Evolutionary conservation across 1,140 invertebrate genomes (phyloP), one percentile per base, ranked within the genome.

Genomic region (Lordiphosa collinella): DNA sequence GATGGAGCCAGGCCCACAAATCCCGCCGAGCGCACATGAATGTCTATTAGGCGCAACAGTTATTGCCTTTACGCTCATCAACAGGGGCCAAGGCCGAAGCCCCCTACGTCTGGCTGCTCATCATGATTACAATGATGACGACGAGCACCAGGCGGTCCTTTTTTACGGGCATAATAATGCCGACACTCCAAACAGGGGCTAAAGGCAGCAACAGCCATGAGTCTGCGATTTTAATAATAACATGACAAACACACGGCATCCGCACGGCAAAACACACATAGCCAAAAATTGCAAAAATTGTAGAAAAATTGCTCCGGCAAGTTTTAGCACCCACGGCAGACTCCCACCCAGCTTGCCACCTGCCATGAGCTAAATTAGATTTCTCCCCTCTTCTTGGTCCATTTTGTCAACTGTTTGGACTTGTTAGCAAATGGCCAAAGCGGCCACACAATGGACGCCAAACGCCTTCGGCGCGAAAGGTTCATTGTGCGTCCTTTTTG

Each of bases 11-110:
- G 25, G n/a, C 29, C 29, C 9, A 22, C 18, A 67, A 67, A 47
- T 68, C 65, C 49, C 48, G 49, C 37, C 38, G 29, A 11, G 29
- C 41, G 25, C 25, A 29, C 25, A 50, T 43, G 62, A 64, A 58
- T 58, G 60, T 82, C 75, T 80, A 80, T 75, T 75, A 82, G 66
- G 52, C 66, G 76, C 76, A 80, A 82, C 76, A 80, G n/a, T n/a
- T n/a, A 80, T 82, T 80, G 76, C 76, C 59, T 62, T 69, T 57
- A 53, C 41, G 18, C 18, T 18, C 18, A 18, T 18, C 18, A 18
- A 29, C 41, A 25, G 22, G 22, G 70, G 70, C 68, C 72, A 76
- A 76, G 61, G 66, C 54, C 38, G 54, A 35, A 16, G 34, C 56
- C 44, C 40, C 48, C 50, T 56, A 53, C 55, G 60, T 6, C 25